Percentiles rank a stretch among this genome's conserved stretches.
phyloP scores from a whole-genome alignment of 2,797 vertebrate genomes.

The Nannoperca australis region DNA sequence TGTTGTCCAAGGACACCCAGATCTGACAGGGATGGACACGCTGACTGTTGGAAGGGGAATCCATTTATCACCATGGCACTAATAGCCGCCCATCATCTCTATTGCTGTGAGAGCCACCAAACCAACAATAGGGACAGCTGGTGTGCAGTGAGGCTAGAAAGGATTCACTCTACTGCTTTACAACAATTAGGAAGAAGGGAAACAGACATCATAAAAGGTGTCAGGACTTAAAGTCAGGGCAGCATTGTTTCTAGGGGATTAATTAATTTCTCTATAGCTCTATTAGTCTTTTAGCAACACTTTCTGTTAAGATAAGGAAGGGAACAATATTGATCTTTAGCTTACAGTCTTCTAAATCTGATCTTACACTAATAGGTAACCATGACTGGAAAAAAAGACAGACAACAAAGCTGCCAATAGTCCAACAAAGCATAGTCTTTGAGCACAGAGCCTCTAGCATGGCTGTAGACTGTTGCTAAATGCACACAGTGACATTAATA shows the following conservation, averaged over 20 bases:
- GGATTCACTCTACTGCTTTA: conserved; percentile 46
- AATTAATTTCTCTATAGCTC: neutral
- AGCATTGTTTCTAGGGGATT: conserved; percentile 14
- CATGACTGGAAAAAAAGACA: neutral
- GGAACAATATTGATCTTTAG: neutral
- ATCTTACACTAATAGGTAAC: neutral
- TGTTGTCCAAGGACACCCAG: conserved; percentile 60
- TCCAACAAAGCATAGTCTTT: no score
- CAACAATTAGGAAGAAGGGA: conserved; percentile 61
- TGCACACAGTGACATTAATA: neutral
- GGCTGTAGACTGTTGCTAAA: no score
- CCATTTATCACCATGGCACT: conserved; percentile 61
- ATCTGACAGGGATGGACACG: conserved; percentile 41
- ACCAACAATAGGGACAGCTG: conserved; percentile 59
- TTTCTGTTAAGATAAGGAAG: neutral
- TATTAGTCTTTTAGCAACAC: neutral
- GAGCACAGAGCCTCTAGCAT: no score
- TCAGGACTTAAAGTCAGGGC: conserved; percentile 14
- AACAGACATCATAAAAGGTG: conserved; percentile 57
- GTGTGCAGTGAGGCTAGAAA: conserved; percentile 67
- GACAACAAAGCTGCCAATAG: neutral
- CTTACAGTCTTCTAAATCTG: neutral
- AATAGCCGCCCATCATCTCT: conserved; percentile 69
- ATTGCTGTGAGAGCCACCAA: conserved; percentile 57
- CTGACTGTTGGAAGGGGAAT: conserved; percentile 39